Base-by-base conservation (phyloP, 1,140 invertebrate genomes). In the Philotrypesis tridentata region DNA sequence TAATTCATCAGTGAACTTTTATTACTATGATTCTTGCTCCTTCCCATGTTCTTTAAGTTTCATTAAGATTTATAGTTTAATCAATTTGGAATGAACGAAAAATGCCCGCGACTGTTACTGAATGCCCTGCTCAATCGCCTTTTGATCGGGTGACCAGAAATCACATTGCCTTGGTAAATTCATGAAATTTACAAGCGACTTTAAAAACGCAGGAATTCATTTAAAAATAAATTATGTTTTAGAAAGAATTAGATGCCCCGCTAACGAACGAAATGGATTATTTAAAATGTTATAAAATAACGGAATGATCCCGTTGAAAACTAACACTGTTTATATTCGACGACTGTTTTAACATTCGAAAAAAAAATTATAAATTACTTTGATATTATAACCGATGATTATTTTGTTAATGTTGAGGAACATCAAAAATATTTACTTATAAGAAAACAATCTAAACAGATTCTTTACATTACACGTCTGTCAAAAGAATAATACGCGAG, bases 261-360 rank as follows among this genome's bases (percentile, higher is more conserved):
- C 17, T 74, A 12, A 76, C 31, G 73, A 83, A 84, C 74, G 48
- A 25, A 87, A 84, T 84, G 70, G 82, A 85, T 68, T 76, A 84
- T 80, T 67, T 68, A 61, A 82, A 48, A 81, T 65, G n/a, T 68
- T 80, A 37, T 0, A 17, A 71, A 63, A 65, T 61, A 21, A 80
- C 72, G 48, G 37, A 31, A 65, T 21, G 40, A 67, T 67, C 61
- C 21, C 48, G n/a, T 55, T 55, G 17, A n/a, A 55, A 67, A n/a
- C 8, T 11, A 1, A 61, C 60, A 31, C 55, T 14, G 21, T 70
- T 48, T 55, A 29, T 3, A 37, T 65, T 25, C 65, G 1, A 63
- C 17, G 23, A 63, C 1, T 37, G 33, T 37, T 37, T 25, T 25
- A 6, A 23, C 21, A 21, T 27, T 33, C 25, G 1, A 3, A 60